Base-by-base conservation (phyloP, 2,797 vertebrate species). In the Hippocampus kuda region DNA sequence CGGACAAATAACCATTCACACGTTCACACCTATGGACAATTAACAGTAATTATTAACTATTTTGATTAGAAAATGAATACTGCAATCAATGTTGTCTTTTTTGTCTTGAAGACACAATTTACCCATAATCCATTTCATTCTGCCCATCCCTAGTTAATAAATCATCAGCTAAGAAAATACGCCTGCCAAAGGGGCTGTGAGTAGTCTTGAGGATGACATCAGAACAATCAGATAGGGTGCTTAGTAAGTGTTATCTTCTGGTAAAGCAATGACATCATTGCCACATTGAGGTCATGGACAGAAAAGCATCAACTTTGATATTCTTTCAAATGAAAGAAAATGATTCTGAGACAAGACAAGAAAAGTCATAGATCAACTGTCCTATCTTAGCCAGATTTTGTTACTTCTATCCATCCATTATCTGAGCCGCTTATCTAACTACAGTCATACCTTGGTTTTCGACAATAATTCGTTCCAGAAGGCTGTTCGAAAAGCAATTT, bases 251-350 rank as follows among this genome's bases (percentile, higher is more conserved):
- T 24, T 27, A 27, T 65, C 44, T 65, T 65, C 63, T 49, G 63
- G 63, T 65, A 65, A 49, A 48, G 44, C 42, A 20, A 49, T 65
- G 44, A 65, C 63, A 65, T 65, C 63, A 65, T 27, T 27, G 8
- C 24, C 13, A 9, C 41, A 46, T n/a, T n/a, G n/a, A n/a, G n/a
- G n/a, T n/a, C n/a, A n/a, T n/a, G n/a, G n/a, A n/a, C n/a, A n/a
- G n/a, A n/a, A n/a, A n/a, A n/a, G n/a, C n/a, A n/a, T n/a, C n/a
- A n/a, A n/a, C 63, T 48, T 64, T 65, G 42, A 65, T 26, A 10
- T 63, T 62, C 34, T 41, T 64, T 9, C 13, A 9, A 34, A 60
- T 27, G 42, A 46, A 65, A 46, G 24, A 46, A 18, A 27, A 46
- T 46, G 2, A 46, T 65, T 65, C 42, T 1, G 20, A 48, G 63